A percentile compares a stretch with the other conserved stretches of the same genome.
Evolutionary conservation across 2,113 vertebrate genomes (phyloP).

Genomic region (Hassar affinis): DNA sequence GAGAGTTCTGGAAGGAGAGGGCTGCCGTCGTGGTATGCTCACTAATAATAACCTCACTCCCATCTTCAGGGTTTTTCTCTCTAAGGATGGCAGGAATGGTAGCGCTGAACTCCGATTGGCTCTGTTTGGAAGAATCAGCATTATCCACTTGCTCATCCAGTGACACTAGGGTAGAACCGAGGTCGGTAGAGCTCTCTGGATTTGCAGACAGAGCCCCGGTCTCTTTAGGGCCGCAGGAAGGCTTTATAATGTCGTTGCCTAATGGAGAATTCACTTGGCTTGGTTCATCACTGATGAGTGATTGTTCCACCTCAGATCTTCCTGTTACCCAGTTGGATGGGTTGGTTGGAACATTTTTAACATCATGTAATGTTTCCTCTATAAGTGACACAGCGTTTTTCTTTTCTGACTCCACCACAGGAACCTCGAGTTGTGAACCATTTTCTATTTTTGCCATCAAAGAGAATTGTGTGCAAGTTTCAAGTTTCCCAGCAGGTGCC

Average conservation of each 20-base stretch:
- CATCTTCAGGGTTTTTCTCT: conserved; percentile 72
- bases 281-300: neutral
- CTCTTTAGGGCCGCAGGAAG: neutral
- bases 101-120: neutral
- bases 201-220: neutral
- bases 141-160: conserved; percentile 41
- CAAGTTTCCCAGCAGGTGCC: neutral
- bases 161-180: neutral
- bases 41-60: conserved; percentile 66
- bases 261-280: neutral
- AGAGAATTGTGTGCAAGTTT: neutral
- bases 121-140: conserved; percentile 33
- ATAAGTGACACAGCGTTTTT: neutral
- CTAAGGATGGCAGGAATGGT: conserved; percentile 52
- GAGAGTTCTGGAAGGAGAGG: conserved; percentile 77
- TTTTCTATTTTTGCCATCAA: neutral
- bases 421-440: neutral
- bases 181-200: neutral
- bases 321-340: neutral
- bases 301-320: neutral
- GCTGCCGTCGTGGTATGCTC: conserved; percentile 78
- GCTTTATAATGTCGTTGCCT: neutral
- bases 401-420: neutral
- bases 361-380: neutral
- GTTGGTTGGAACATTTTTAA: neutral